Percentiles rank a stretch among this genome's conserved stretches.
Evolutionary conservation across 2,888 invertebrate genomes (phyloP).

Genomic region (Megastigmus dorsalis): DNA sequence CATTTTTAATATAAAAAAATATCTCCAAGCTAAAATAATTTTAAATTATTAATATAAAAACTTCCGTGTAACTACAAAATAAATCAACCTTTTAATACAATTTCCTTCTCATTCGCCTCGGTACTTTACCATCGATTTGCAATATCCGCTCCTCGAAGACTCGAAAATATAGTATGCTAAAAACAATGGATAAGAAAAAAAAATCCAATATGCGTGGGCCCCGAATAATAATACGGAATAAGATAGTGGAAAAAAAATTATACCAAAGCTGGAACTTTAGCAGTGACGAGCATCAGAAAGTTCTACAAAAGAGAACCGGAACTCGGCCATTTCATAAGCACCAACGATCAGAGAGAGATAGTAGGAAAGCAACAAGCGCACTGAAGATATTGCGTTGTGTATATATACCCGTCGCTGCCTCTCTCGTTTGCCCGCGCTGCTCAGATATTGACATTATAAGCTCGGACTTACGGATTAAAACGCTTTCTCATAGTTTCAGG

Average conservation of each 20-base stretch:
- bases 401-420: no score
- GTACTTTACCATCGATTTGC: no score
- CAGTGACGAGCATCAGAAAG: background rate
- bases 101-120: no score
- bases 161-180: no score
- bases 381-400: background rate
- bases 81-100: no score
- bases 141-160: no score
- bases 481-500: background rate
- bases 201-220: background rate
- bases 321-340: conserved; percentile 3
- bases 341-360: background rate
- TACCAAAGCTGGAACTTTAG: background rate
- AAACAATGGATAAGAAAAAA: no score
- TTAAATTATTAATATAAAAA: no score
- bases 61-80: no score
- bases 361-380: background rate
- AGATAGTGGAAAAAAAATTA: background rate
- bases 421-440: background rate
- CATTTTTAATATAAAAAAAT: no score
- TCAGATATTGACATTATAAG: background rate
- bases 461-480: background rate
- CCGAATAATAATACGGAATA: background rate
- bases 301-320: background rate
- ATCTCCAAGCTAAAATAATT: no score